Conservation (phyloP, 2,888 invertebrate genomes). For the Urechis unicinctus region DNA sequence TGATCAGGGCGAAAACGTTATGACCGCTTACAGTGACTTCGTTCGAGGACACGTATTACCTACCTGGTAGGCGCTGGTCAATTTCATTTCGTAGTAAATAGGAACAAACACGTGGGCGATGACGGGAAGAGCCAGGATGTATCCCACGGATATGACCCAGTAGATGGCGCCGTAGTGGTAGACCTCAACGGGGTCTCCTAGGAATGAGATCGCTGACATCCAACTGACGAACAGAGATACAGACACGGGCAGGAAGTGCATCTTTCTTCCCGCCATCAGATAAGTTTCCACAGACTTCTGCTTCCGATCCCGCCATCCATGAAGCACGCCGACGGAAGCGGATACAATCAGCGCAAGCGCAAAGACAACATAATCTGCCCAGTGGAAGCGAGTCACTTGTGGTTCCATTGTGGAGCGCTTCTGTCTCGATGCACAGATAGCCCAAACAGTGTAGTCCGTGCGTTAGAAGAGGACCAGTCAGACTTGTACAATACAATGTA, state of each 20-base stretch:
- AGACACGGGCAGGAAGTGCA: constrained; percentile 39
- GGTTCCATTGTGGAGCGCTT: too few species aligned
- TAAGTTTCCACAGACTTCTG: constrained; percentile 34
- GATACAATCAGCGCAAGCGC: constrained; percentile 32
- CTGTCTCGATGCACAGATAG: too few species aligned
- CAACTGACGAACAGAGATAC: constrained; percentile 45
- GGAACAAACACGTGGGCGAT: constrained; percentile 21
- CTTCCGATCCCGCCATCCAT: constrained; percentile 35
- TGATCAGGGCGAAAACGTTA: too few species aligned
- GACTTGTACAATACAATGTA: too few species aligned
- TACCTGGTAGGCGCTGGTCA: constrained; percentile 22
- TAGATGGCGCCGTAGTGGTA: constrained; percentile 46
- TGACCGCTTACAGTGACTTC: too few species aligned
- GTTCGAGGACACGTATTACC: too few species aligned
- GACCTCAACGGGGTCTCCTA: constrained; percentile 45
- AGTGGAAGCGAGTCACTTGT: too few species aligned
- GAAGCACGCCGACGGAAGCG: constrained; percentile 38
- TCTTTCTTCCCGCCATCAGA: constrained; percentile 39
- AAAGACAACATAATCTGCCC: constrained; percentile 45
- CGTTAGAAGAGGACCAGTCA: too few species aligned
- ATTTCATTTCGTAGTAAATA: constrained; percentile 17
- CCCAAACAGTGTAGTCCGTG: too few species aligned
- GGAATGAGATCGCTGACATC: constrained; percentile 45
- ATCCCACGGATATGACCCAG: constrained; percentile 32
- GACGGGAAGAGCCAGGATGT: constrained; percentile 34